Evolutionary conservation across 1,140 invertebrate genomes (phyloP).

Genomic region (Acromyrmex heyeri): DNA sequence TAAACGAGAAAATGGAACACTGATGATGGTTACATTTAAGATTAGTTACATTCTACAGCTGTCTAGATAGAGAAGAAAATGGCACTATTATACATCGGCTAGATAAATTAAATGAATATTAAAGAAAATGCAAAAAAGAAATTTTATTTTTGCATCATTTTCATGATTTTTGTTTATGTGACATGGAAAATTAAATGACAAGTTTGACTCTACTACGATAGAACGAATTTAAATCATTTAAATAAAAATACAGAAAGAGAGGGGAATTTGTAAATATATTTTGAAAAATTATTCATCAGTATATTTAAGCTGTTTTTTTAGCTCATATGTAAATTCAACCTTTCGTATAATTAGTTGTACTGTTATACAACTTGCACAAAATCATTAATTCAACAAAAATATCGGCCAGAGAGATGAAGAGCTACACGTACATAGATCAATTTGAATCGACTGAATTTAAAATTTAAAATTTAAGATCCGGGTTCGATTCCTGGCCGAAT

Average conservation of each 20-base stretch:
- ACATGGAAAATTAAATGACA: not conserved
- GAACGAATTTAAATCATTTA: not conserved
- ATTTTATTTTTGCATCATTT: not conserved
- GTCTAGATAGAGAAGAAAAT: conserved; percentile 15
- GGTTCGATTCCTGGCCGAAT: too few species aligned
- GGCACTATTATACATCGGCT: not conserved
- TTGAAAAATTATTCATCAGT: not conserved
- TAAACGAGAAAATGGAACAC: conserved; percentile 48
- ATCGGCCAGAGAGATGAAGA: not conserved
- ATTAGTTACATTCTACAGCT: conserved; percentile 21
- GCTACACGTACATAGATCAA: not conserved
- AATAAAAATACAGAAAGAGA: not conserved
- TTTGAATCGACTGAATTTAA: not conserved
- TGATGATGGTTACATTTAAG: conserved; percentile 3
- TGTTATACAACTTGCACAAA: not conserved
- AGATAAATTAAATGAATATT: not conserved
- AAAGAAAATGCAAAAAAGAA: not conserved
- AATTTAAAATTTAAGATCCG: not conserved
- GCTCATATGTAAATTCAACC: conserved; percentile 6
- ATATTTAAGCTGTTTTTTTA: not conserved
- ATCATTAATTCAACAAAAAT: not conserved
- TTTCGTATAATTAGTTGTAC: not conserved
- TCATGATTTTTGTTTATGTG: not conserved
- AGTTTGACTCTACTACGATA: not conserved
- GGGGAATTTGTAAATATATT: not conserved